These are phyloP conservation scores for Harpegnathos saltator DNA, from an alignment of 1,140 invertebrate species.

Conservation along the genomic window DNA sequence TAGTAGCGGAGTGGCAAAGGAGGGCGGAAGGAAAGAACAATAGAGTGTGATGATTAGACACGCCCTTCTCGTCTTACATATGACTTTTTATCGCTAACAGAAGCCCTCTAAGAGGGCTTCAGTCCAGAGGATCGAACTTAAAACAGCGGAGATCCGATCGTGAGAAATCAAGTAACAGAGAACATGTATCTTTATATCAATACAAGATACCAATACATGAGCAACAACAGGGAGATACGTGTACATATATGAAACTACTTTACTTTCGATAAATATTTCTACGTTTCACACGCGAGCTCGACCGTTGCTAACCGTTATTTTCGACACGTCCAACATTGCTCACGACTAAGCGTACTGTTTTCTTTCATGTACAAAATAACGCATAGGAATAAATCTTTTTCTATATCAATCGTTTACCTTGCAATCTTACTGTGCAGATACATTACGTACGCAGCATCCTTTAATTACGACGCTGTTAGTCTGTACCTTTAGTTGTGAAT, in stretches of 20 bases:
- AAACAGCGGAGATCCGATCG: conserved; percentile 18
- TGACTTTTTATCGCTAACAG: conserved; percentile 58
- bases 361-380: not conserved
- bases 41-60: conserved; percentile 86
- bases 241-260: conserved; percentile 41
- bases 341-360: not conserved
- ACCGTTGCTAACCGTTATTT: not conserved
- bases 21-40: conserved; percentile 83
- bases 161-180: not conserved
- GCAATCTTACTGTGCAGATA: not conserved
- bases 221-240: conserved; percentile 8
- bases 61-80: conserved; percentile 72
- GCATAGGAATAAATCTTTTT: not conserved
- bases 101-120: conserved; percentile 61
- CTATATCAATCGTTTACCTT: not conserved
- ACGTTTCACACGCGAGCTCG: not conserved
- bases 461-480: not conserved
- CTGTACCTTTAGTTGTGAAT: conserved; percentile 24
- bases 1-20: conserved; percentile 76
- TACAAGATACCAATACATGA: conserved; percentile 20
- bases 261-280: conserved; percentile 17
- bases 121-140: conserved; percentile 38
- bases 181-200: conserved; percentile 29
- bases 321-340: not conserved
- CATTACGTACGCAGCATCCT: not conserved